These are phyloP conservation scores for Hyposoter didymator DNA, from an alignment of 2,888 invertebrate genomes.

Conservation along the genomic window DNA sequence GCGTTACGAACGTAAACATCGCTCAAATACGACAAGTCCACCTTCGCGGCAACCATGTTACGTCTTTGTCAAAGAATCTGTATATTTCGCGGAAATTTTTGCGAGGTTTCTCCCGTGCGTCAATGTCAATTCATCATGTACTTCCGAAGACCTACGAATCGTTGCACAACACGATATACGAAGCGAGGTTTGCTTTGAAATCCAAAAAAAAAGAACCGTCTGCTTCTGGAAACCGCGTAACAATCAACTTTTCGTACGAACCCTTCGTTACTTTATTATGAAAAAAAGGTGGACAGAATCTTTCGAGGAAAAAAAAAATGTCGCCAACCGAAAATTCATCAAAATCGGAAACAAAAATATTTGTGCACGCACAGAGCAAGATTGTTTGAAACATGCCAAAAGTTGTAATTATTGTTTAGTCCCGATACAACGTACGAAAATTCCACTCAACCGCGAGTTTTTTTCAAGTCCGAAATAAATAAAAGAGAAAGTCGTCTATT, in stretches of 20 bases:
- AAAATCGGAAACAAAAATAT: not conserved
- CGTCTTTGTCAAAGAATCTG: slow-evolving; percentile 16
- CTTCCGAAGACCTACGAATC: slow-evolving; percentile 58
- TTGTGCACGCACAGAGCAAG: not conserved
- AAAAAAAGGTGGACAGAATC: too few species aligned
- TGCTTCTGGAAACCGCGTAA: not conserved
- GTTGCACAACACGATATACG: not conserved
- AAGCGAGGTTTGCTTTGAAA: not conserved
- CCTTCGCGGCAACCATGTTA: slow-evolving; percentile 1
- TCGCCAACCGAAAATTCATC: not conserved
- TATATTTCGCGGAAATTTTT: slow-evolving; percentile 46
- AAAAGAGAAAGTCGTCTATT: slow-evolving; percentile 29
- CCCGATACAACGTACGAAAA: not conserved
- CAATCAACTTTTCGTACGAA: not conserved
- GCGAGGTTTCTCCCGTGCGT: slow-evolving; percentile 51
- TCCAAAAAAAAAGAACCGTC: not conserved
- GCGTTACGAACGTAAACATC: not conserved
- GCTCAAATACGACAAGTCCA: not conserved
- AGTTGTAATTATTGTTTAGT: not conserved
- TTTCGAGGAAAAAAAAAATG: not conserved
- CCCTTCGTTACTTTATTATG: too few species aligned
- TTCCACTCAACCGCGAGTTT: not conserved
- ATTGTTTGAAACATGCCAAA: not conserved
- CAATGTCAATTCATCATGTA: slow-evolving; percentile 52
- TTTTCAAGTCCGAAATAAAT: not conserved